Evolutionary conservation across 2,113 vertebrate genomes (phyloP).

Genomic region (Nycticorax nycticorax): DNA sequence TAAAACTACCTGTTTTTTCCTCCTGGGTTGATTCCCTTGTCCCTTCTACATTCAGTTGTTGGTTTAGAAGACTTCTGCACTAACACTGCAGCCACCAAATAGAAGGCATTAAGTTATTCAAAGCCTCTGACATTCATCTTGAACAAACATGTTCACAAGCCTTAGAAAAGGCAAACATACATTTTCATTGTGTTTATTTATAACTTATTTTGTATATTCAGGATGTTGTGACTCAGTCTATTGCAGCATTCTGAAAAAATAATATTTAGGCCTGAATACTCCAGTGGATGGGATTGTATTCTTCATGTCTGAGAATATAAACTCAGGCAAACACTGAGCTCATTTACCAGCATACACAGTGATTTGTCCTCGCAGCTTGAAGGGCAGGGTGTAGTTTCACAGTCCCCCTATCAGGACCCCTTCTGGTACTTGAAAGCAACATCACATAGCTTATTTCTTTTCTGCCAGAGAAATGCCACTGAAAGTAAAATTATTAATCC

Average conservation of each 20-base stretch:
- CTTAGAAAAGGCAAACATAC: neutral
- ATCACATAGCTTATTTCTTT: neutral
- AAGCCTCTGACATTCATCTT: neutral
- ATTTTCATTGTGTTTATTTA: neutral
- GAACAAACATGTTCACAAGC: neutral
- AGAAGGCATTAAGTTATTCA: neutral
- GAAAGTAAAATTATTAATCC: neutral
- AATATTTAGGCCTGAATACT: neutral
- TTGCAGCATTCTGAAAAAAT: neutral
- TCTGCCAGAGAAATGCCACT: neutral
- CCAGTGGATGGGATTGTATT: neutral
- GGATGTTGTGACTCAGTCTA: neutral
- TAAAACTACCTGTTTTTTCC: neutral
- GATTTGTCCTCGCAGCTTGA: neutral
- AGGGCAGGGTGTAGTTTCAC: neutral
- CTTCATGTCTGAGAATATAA: neutral
- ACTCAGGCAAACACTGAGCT: neutral
- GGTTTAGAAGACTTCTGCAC: neutral
- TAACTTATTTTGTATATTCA: neutral
- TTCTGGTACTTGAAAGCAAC: neutral
- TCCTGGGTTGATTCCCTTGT: neutral
- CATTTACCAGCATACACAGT: neutral
- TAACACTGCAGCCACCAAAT: neutral
- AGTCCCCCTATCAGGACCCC: neutral
- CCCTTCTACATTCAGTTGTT: neutral